Conservation (phyloP, 2,888 invertebrate genomes). For the Dusona sp. region DNA sequence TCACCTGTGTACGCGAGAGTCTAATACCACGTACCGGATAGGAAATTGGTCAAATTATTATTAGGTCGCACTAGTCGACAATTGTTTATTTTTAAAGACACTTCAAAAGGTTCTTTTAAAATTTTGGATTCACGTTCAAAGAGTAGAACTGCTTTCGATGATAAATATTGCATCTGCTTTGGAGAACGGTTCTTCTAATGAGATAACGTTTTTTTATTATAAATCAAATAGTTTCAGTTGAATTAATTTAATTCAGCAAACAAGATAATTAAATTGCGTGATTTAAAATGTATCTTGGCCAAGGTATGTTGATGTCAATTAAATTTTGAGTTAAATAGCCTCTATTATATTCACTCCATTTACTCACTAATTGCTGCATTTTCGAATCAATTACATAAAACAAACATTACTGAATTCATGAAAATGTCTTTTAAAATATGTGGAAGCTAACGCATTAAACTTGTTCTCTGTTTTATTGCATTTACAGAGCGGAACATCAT, state of each 20-base stretch:
- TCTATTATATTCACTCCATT: neutral
- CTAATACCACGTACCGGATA: neutral
- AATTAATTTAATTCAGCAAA: neutral
- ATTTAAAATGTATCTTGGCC: neutral
- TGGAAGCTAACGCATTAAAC: neutral
- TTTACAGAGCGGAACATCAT: neutral
- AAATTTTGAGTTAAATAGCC: neutral
- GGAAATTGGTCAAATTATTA: conserved; percentile 39
- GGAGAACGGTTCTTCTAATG: no score
- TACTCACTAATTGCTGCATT: neutral
- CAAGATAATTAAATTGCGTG: neutral
- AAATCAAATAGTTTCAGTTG: neutral
- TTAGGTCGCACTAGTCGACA: neutral
- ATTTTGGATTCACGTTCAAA: neutral
- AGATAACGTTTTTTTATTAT: no score
- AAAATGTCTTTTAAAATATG: neutral
- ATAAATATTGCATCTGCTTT: neutral
- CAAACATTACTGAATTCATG: neutral
- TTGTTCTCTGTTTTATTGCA: neutral
- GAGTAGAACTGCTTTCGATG: neutral
- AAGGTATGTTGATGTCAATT: neutral
- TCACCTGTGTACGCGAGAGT: neutral
- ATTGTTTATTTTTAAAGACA: neutral
- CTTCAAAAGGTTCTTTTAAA: neutral
- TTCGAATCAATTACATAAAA: neutral